A percentile compares a stretch with the other conserved stretches of the same genome.
Evolutionary conservation across 2,888 invertebrate genomes (phyloP).

Genomic region (Oscheius sp.): DNA sequence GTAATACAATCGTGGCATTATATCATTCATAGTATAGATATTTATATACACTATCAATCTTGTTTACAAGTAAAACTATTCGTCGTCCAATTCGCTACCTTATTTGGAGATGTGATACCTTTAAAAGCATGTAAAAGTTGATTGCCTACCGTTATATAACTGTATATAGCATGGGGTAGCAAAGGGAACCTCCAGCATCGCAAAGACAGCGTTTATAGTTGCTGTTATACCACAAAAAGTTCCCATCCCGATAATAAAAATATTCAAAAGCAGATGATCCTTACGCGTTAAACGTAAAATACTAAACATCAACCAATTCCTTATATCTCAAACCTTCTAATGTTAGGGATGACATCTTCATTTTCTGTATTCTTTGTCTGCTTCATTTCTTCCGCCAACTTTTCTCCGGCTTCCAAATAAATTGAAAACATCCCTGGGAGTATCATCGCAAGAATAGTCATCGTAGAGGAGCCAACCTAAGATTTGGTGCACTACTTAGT

Average conservation of each 20-base stretch:
- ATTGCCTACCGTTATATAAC: conserved; percentile 16
- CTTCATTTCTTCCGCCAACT: conserved; percentile 29
- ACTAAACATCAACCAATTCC: not conserved
- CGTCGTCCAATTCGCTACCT: no score
- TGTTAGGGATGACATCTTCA: not conserved
- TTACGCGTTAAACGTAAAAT: conserved; percentile 8
- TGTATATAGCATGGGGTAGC: conserved; percentile 32
- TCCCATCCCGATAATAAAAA: conserved; percentile 15
- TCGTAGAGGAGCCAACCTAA: conserved; percentile 35
- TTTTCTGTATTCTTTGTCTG: not conserved
- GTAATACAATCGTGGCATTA: no score
- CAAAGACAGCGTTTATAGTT: conserved; percentile 19
- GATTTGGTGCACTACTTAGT: not conserved
- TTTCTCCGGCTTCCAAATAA: conserved; percentile 39
- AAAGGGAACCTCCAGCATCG: conserved; percentile 19
- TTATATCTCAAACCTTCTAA: not conserved
- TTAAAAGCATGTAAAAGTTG: no score
- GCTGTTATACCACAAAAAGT: conserved; percentile 25
- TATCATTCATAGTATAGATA: no score
- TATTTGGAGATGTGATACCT: no score
- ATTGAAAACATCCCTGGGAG: conserved; percentile 41
- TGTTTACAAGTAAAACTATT: no score
- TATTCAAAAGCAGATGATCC: not conserved
- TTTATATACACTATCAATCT: no score
- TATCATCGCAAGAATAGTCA: conserved; percentile 41